Conservation (phyloP, 2,888 invertebrate species). For the Diplazon laetatorius region DNA sequence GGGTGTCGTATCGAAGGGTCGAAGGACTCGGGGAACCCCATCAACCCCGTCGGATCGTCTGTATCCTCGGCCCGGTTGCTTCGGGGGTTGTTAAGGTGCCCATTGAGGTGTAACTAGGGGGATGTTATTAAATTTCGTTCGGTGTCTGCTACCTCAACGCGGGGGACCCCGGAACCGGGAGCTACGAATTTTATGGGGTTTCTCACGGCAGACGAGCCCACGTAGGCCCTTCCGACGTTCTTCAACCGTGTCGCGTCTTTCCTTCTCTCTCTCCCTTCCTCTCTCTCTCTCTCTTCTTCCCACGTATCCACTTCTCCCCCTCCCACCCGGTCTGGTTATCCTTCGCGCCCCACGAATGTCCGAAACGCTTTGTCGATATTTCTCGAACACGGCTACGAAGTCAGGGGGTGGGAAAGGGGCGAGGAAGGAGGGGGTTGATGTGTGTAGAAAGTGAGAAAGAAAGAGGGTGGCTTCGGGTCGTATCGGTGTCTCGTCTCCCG, state of each 20-base stretch:
- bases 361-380: slow-evolving; percentile 28
- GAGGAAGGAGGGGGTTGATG: too few relatives aligned
- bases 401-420: too few relatives aligned
- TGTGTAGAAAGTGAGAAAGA: too few relatives aligned
- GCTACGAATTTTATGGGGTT: slow-evolving; percentile 79
- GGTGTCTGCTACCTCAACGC: slow-evolving; percentile 77
- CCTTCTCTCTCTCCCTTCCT: slow-evolving; percentile 18
- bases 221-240: slow-evolving; percentile 28
- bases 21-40: slow-evolving; percentile 51
- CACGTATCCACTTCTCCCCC: background rate
- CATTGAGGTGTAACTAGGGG: slow-evolving; percentile 83
- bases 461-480: too few relatives aligned
- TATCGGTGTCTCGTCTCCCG: slow-evolving; percentile 32
- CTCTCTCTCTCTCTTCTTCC: background rate
- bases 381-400: too few relatives aligned
- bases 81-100: slow-evolving; percentile 82
- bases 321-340: background rate
- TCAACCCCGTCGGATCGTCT: slow-evolving; percentile 63
- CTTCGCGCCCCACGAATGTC: background rate
- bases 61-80: slow-evolving; percentile 54
- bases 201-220: slow-evolving; percentile 56
- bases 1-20: slow-evolving; percentile 57
- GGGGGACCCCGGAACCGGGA: slow-evolving; percentile 66
- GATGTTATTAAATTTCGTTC: slow-evolving; percentile 83
- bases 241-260: too few relatives aligned